phyloP scores from a whole-genome alignment of 2,113 vertebrate genomes.

The Lathamus discolor region DNA sequence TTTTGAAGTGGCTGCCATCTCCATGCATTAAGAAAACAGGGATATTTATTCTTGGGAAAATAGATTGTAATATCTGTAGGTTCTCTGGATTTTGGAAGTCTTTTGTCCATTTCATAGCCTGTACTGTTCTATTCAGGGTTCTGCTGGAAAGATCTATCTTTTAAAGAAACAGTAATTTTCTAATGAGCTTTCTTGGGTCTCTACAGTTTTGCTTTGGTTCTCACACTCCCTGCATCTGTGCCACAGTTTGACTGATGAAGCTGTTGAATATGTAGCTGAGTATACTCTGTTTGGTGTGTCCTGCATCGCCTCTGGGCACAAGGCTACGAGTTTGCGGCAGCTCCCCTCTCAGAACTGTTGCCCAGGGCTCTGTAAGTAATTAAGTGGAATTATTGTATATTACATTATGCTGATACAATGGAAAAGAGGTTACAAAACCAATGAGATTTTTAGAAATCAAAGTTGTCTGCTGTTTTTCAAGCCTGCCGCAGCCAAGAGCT shows the following conservation, averaged over 20 bases:
- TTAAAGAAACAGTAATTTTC: neutral
- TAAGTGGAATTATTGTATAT: neutral
- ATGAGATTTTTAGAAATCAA: neutral
- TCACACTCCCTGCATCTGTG: rapidly evolving
- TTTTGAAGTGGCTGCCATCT: neutral
- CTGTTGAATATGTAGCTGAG: neutral
- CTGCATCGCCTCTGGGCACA: rapidly evolving
- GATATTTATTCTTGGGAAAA: neutral
- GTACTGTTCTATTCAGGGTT: neutral
- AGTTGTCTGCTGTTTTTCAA: neutral
- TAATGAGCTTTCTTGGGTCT: neutral
- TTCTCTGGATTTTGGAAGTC: neutral
- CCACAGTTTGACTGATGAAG: neutral
- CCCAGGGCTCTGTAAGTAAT: neutral
- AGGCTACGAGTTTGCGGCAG: neutral
- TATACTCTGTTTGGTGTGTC: neutral
- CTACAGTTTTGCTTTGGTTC: neutral
- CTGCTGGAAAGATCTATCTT: neutral
- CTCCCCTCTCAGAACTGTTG: neutral
- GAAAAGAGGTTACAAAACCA: neutral
- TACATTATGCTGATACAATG: neutral
- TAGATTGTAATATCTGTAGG: neutral
- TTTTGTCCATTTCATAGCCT: neutral
- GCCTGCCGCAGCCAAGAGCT: neutral
- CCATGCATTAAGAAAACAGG: neutral